Evolutionary conservation across 2,888 invertebrate genomes (phyloP).

Genomic region (Mythimna pallens): DNA sequence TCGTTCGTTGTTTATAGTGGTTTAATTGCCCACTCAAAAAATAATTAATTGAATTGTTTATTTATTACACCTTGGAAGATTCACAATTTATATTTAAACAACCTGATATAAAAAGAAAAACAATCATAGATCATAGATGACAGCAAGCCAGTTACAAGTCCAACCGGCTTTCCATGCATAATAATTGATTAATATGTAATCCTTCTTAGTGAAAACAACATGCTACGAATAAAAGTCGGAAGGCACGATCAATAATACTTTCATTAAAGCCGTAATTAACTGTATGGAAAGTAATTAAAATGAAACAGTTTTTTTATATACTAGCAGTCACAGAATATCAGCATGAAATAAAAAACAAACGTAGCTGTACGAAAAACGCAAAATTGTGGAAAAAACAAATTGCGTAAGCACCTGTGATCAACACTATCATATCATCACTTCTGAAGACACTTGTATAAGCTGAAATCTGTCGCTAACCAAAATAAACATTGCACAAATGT

Average conservation of each 20-base stretch:
- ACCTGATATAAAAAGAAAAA: no score
- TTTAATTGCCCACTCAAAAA: conserved; percentile 4
- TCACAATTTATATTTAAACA: no score
- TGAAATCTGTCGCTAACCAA: background rate
- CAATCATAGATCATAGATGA: no score
- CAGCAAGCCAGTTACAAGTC: no score
- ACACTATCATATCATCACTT: conserved; percentile 3
- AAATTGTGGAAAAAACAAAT: background rate
- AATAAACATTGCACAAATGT: background rate
- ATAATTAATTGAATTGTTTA: no score
- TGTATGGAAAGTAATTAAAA: no score
- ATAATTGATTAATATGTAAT: background rate
- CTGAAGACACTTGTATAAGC: background rate
- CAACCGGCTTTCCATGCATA: no score
- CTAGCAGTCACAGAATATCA: background rate
- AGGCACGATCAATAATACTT: conserved; percentile 8
- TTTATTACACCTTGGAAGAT: no score
- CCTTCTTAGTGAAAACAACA: background rate
- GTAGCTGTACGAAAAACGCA: background rate
- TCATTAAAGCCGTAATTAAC: background rate
- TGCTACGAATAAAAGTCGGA: background rate
- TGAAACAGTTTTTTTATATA: background rate
- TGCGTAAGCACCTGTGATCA: conserved; percentile 9
- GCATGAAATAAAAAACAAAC: conserved; percentile 6
- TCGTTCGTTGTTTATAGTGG: conserved; percentile 1